These are phyloP conservation scores for Polypedilum pembai DNA, from an alignment of 1,140 invertebrate genomes.

Conservation along the genomic window DNA sequence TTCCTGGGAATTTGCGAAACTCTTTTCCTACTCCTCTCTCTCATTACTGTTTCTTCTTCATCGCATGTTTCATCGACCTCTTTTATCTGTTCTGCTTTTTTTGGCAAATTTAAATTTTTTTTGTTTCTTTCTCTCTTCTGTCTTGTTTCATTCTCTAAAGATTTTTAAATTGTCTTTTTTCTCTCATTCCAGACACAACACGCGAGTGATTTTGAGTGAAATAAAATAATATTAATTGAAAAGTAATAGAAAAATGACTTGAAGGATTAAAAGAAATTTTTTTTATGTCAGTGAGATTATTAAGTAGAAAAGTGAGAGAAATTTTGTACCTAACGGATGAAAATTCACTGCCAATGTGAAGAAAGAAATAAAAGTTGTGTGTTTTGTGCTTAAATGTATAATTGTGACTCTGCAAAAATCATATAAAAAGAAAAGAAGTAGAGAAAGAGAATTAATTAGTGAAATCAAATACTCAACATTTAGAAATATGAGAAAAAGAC, in stretches of 20 bases:
- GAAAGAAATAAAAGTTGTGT: too few relatives aligned
- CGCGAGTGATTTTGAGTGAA: too few relatives aligned
- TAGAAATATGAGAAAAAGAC: constrained; percentile 8
- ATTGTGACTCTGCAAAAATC: not conserved
- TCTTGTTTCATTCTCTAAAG: not conserved
- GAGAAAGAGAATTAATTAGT: not conserved
- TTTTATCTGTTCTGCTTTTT: constrained; percentile 8
- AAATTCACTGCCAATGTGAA: too few relatives aligned
- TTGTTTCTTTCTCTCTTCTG: not conserved
- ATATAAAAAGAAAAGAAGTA: not conserved
- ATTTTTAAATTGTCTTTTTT: too few relatives aligned
- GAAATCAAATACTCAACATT: not conserved
- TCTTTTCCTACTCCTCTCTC: not conserved
- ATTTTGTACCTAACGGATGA: too few relatives aligned
- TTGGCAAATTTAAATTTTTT: not conserved
- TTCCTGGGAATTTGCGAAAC: not conserved
- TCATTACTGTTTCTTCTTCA: not conserved
- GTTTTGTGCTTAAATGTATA: not conserved
- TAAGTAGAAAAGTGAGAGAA: too few relatives aligned
- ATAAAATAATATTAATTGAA: too few relatives aligned
- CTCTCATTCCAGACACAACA: too few relatives aligned
- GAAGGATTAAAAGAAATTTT: too few relatives aligned
- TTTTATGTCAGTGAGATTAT: too few relatives aligned
- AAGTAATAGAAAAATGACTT: too few relatives aligned
- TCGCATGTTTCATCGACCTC: constrained; percentile 1